These are phyloP conservation scores for Amphilophus citrinellus DNA, from an alignment of 2,113 vertebrate genomes.

Conservation along the genomic window DNA sequence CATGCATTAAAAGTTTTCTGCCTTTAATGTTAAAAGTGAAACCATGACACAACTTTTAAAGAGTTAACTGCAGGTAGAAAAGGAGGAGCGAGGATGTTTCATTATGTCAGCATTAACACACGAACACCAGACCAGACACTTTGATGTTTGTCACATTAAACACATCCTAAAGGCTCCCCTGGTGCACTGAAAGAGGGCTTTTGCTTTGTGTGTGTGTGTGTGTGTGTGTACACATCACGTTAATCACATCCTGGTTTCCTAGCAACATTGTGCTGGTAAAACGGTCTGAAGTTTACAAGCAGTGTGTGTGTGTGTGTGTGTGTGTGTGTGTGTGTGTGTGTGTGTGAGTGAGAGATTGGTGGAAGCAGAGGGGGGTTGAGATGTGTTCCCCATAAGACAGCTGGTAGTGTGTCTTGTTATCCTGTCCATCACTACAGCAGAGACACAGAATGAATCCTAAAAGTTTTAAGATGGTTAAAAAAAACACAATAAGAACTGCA, in stretches of 20 bases:
- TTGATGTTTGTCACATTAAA: slow-evolving; percentile 51
- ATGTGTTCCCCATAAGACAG: not conserved
- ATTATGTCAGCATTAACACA: slow-evolving; percentile 21
- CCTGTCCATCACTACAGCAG: slow-evolving; percentile 18
- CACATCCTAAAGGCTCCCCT: slow-evolving; percentile 11
- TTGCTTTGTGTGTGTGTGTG: not conserved
- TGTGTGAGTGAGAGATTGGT: not conserved
- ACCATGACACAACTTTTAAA: not conserved
- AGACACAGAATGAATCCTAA: slow-evolving; percentile 17
- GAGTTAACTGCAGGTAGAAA: slow-evolving; percentile 4
- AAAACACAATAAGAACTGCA: not conserved
- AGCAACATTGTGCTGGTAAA: slow-evolving; percentile 65
- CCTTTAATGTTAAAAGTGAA: slow-evolving; percentile 14
- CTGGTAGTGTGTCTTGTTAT: slow-evolving; percentile 10
- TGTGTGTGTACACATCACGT: slow-evolving; percentile 32
- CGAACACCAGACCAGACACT: slow-evolving; percentile 3
- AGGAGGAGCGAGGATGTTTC: not conserved
- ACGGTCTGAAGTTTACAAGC: slow-evolving; percentile 64
- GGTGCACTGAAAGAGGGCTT: slow-evolving; percentile 31
- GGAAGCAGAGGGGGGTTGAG: not conserved
- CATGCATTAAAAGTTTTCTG: not conserved
- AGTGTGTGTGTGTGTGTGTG: not conserved
- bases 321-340: not conserved
- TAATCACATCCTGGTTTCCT: slow-evolving; percentile 68
- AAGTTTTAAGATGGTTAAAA: not conserved